Evolutionary conservation across 1,140 invertebrate genomes (phyloP), one percentile per base, ranked within the genome.

Genomic region (Pemphigus obesinymphae): DNA sequence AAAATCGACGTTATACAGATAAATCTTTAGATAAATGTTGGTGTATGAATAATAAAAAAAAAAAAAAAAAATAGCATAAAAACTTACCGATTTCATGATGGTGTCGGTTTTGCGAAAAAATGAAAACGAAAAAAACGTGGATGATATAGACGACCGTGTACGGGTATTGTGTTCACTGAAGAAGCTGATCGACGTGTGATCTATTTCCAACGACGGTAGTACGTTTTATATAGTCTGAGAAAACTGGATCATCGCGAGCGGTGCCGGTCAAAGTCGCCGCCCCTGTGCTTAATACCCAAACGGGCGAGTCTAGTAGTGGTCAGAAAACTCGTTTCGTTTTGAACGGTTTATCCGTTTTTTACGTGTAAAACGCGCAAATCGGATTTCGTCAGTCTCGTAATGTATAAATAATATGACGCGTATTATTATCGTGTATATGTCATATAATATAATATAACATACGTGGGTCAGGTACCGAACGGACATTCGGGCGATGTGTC

Each of bases 211-310:
- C 0, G 29, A 63, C 55, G 11, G 76, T 20, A 1, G 53, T 45
- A 7, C 55, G 34, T 80, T 80, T 80, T 80, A 80, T 80, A 45
- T 13, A 61, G 76, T 63, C 34, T 3, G 13, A 10, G 23, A 31
- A 78, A 80, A 80, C 76, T 80, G 37, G 76, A 80, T 61, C 76
- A 43, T 63, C 37, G n/a, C n/a, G n/a, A n/a, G n/a, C n/a, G 55
- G 17, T 6, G 40, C 17, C 48, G 23, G 37, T 29, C 76, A 45
- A 61, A 61, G 76, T 45, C 63, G 37, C 55, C 76, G 76, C 76
- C 76, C 76, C 76, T 80, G 76, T 61, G 26, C 76, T 63, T 80
- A 45, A 61, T 63, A 80, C 76, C 37, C 76, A 63, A 80, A 80
- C 55, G 15, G 53, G 50, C 29, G 15, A 26, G 4, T 11, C 1